These are phyloP conservation scores for Aphis gossypii DNA, from an alignment of 1,140 invertebrate species.

Conservation along the genomic window DNA sequence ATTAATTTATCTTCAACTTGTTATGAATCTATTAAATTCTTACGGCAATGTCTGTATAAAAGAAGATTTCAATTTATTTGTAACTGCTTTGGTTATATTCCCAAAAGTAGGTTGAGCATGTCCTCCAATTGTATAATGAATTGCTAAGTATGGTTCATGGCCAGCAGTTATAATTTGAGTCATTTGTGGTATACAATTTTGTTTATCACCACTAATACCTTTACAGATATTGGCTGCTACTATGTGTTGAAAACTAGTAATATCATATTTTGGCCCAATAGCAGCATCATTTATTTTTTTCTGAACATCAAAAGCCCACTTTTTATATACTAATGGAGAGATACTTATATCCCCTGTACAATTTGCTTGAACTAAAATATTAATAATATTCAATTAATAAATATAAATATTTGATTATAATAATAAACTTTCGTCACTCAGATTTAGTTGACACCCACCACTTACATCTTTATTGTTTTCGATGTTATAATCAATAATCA, in stretches of 20 bases:
- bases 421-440: background rate
- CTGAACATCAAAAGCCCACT: constrained; percentile 84
- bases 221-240: constrained; percentile 80
- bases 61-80: constrained; percentile 83
- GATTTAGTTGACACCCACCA: no score
- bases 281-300: constrained; percentile 78
- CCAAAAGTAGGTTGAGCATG: constrained; percentile 75
- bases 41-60: constrained; percentile 79
- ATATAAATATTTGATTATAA: background rate
- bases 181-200: constrained; percentile 78
- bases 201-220: constrained; percentile 72
- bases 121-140: constrained; percentile 90
- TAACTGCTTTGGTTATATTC: constrained; percentile 88
- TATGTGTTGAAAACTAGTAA: constrained; percentile 86
- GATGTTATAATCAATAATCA: no score
- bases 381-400: constrained; percentile 57
- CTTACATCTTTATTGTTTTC: no score
- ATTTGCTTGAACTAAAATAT: constrained; percentile 74
- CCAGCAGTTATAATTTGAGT: constrained; percentile 83
- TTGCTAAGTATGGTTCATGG: constrained; percentile 82
- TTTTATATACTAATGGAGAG: constrained; percentile 75
- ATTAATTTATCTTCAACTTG: background rate
- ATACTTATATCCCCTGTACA: constrained; percentile 70
- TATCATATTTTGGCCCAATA: constrained; percentile 77
- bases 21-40: constrained; percentile 62